Evolutionary conservation across 2,888 invertebrate species (phyloP), one percentile per base, ranked within the genome.

Genomic region (Tipula confusa): DNA sequence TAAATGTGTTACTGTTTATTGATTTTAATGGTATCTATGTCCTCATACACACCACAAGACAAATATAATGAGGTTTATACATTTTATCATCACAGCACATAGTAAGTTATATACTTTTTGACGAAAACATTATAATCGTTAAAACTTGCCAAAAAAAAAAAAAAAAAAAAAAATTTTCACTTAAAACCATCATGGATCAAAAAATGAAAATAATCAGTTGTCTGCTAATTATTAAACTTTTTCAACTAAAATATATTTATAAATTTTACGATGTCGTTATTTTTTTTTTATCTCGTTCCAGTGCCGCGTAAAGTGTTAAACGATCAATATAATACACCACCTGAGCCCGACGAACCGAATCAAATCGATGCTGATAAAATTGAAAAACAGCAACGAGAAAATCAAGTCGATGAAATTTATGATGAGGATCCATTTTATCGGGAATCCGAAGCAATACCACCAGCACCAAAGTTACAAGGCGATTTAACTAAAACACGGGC

Each of bases 271-370:
- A 36, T n/a, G n/a, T n/a, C 33, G n/a, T 33, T 6, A 36, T 11
- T 82, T 82, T 38, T 18, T n/a, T n/a, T n/a, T n/a, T n/a, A n/a
- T n/a, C n/a, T n/a, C n/a, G n/a, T 29, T 88, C 1, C 91, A 96
- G 96, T 96, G 85, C 96, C 96, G 2, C 92, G 96, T 85, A 94
- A 94, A 88, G 95, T 97, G 83, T 90, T 96, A 85, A 95, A 95
- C 88, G 95, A 96, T 89, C 93, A 94, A 86, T 96, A 94, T 89
- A 95, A 96, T 87, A 95, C 94, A 85, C 93, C 93, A 31, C 92
- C 94, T 82, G 95, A 95, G 89, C 92, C 93, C 85, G 96, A 96
- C 88, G 96, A 96, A 88, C 92, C 92, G 85, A 91, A 92, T 86
- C 92, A 90, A 86, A 88, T 89, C 33, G 90, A 90, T 84, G 87